These are phyloP conservation scores for Orientallactaga sibirica DNA, from an alignment of 2,797 vertebrate species.

Conservation along the genomic window DNA sequence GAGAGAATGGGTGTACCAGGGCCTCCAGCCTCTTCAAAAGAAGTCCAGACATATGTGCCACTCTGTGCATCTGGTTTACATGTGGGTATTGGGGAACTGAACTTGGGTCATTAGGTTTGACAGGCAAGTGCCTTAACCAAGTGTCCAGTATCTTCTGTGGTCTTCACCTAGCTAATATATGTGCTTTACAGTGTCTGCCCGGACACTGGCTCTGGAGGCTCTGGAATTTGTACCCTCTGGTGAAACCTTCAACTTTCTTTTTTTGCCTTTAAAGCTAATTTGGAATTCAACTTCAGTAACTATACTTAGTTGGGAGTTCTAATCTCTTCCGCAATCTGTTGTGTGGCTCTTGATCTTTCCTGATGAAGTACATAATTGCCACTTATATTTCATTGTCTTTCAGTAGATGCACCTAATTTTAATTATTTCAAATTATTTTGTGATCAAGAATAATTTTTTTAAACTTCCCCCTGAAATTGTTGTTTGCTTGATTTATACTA, in stretches of 20 bases:
- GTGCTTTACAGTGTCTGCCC: background rate
- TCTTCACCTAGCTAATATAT: background rate
- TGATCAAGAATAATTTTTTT: background rate
- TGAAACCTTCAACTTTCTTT: constrained; percentile 14
- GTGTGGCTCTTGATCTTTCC: background rate
- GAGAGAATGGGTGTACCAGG: too few species aligned
- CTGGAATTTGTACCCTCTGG: background rate
- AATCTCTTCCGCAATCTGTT: constrained; percentile 5
- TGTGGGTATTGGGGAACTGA: too few species aligned
- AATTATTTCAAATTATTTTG: constrained; percentile 66
- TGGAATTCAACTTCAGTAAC: constrained; percentile 23
- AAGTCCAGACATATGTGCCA: too few species aligned
- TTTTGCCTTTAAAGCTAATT: constrained; percentile 48
- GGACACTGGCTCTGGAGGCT: background rate
- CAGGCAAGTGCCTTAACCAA: background rate
- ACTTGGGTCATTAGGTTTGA: too few species aligned
- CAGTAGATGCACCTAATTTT: constrained; percentile 26
- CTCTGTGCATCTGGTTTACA: too few species aligned
- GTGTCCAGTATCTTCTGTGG: background rate
- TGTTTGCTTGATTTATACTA: constrained; percentile 59
- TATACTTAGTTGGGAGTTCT: background rate
- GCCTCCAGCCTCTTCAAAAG: too few species aligned
- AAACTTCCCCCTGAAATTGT: background rate
- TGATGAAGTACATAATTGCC: background rate
- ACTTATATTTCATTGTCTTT: constrained; percentile 40